Base-by-base conservation (phyloP, 1,140 invertebrate genomes). In the Medauroidea extradentata region DNA sequence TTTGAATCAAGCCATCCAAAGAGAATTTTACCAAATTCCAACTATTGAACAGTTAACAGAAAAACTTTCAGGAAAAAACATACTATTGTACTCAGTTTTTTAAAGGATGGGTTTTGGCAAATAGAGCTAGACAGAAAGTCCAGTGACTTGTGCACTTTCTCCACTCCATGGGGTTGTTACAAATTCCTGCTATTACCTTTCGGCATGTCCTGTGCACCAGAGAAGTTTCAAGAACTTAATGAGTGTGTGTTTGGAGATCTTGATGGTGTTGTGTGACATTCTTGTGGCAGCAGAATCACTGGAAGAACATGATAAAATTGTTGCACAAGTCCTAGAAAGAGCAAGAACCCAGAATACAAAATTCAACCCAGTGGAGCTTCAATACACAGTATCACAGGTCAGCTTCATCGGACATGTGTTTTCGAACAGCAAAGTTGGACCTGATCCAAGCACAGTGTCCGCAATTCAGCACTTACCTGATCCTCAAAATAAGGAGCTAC, bases 91-190 rank as follows among this genome's bases (percentile, higher is more conserved):
- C 64, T 72, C 70, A 7, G 73, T 71, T 39, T 58, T 71, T 70
- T 71, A 5, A 73, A 73, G 50, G 57, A 69, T 65, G 71, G 73
- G 8, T 81, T 78, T 64, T 75, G 71, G 69, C 71, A 78, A 57
- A 65, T 81, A 0, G 65, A 65, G 18, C 60, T 79, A 5, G 65
- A 65, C 39, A 55, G 72, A 13, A 59, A 74, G 46, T 70, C 27
- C 38, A 29, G 19, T 53, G 29, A 53, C 19, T 41, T 53, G 21
- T 53, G 52, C 19, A 53, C 52, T n/a, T 25, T 53, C 18, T 21
- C 19, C 24, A 39, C 52, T 18, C 52, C 52, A 18, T 58, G 25
- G 25, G 57, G 57, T 9, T 25, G 57, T 24, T 58, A 24, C 50
- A 21, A 23, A 55, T 58, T 55, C 23, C 49, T 55, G 9, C 8